Conservation (phyloP, 2,113 vertebrate genomes). For the Actenoides lindsayi region DNA sequence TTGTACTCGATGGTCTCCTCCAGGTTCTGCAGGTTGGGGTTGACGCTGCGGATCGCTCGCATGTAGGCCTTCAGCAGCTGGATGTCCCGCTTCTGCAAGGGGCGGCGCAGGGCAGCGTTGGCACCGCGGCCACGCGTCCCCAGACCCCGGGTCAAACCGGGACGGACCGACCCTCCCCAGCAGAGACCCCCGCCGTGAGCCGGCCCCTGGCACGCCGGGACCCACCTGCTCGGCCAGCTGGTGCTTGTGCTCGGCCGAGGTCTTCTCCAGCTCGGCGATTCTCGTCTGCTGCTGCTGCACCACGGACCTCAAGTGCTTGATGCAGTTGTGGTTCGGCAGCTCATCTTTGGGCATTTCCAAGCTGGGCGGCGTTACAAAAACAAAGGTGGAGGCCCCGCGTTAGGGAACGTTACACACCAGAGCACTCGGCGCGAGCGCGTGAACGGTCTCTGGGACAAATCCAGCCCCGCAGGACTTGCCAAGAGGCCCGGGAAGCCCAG, state of each 20-base stretch:
- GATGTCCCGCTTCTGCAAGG: constrained; percentile 91
- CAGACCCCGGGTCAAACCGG: background rate
- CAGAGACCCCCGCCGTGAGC: background rate
- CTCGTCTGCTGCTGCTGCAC: constrained; percentile 94
- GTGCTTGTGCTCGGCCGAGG: constrained; percentile 91
- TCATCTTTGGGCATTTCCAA: constrained; percentile 99
- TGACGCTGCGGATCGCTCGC: constrained; percentile 96
- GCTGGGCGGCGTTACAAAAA: constrained; percentile 46
- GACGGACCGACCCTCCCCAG: accelerated
- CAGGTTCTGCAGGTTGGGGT: constrained; percentile 96
- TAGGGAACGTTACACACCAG: accelerated
- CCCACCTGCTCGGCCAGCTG: constrained; percentile 94
- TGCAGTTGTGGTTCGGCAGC: constrained; percentile 93
- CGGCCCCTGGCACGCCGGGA: background rate
- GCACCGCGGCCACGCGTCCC: accelerated
- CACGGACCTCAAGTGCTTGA: constrained; percentile 91
- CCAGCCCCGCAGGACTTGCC: background rate
- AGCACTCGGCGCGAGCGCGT: accelerated
- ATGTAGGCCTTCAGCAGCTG: constrained; percentile 98
- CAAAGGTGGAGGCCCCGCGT: background rate
- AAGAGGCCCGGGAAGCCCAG: background rate
- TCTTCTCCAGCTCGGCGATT: constrained; percentile 95
- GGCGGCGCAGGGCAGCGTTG: background rate
- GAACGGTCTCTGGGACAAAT: accelerated
- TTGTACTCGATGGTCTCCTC: constrained; percentile 99